A percentile compares a stretch with the other conserved stretches of the same genome.
Evolutionary conservation across 1,140 invertebrate genomes (phyloP).

Genomic region (Drosophila murphyi): DNA sequence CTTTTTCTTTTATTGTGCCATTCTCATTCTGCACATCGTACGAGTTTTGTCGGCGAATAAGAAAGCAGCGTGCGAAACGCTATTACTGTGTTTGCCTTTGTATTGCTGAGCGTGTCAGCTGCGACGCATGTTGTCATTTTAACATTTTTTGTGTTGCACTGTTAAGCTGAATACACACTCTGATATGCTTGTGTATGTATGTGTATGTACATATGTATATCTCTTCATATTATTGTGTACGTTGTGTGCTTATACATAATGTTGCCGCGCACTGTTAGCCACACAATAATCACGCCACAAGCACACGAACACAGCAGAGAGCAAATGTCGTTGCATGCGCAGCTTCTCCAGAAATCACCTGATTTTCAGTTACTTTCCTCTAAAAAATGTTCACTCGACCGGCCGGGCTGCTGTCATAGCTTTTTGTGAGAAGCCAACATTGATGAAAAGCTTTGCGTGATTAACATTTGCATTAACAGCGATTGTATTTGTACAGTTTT

Average conservation of each 20-base stretch:
- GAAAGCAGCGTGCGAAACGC: conserved; percentile 55
- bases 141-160: conserved; percentile 61
- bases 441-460: conserved; percentile 10
- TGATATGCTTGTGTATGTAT: not conserved
- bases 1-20: conserved; percentile 65
- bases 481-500: not conserved
- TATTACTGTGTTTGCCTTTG: conserved; percentile 10
- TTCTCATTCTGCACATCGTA: conserved; percentile 68
- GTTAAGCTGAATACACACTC: conserved; percentile 25
- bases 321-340: conserved; percentile 30
- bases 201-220: conserved; percentile 2
- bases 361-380: conserved; percentile 73
- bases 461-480: conserved; percentile 9
- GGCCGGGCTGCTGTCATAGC: conserved; percentile 24
- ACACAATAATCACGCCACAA: conserved; percentile 55
- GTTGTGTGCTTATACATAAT: conserved; percentile 13
- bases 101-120: conserved; percentile 33
- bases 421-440: conserved; percentile 15
- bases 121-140: conserved; percentile 25
- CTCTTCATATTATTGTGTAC: not conserved
- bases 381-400: conserved; percentile 28
- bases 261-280: conserved; percentile 37
- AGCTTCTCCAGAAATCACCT: conserved; percentile 76
- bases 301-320: conserved; percentile 20
- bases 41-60: conserved; percentile 75